Conservation (phyloP, 2,888 invertebrate species). For the Arrhopalites spinosus region DNA sequence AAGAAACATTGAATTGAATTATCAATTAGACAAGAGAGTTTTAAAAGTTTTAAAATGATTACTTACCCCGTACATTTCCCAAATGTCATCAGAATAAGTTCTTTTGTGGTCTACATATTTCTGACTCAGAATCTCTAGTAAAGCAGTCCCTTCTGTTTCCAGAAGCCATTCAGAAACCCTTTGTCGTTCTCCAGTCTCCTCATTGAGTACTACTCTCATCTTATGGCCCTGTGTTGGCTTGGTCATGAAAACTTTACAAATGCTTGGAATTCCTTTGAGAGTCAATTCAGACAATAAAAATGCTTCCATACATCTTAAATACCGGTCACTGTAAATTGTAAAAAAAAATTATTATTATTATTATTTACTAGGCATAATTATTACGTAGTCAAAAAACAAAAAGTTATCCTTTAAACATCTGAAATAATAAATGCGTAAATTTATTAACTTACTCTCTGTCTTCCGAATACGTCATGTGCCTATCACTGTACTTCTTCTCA, state of each 20-base stretch:
- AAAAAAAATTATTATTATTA: conserved; percentile 64
- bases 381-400: too few relatives aligned
- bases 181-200: background rate
- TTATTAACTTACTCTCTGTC: too few relatives aligned
- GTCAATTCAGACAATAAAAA: conserved; percentile 88
- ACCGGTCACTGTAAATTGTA: conserved; percentile 90
- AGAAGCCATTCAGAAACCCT: conserved; percentile 90
- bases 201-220: conserved; percentile 73
- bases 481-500: conserved; percentile 75
- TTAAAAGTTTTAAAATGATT: background rate
- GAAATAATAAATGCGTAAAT: too few relatives aligned
- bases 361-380: too few relatives aligned
- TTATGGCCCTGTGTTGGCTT: conserved; percentile 97
- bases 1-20: background rate
- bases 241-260: conserved; percentile 98
- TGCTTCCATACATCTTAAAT: conserved; percentile 96
- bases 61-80: conserved; percentile 90
- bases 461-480: too few relatives aligned
- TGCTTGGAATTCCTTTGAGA: conserved; percentile 95
- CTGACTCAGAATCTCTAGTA: conserved; percentile 97
- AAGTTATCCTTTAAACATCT: too few relatives aligned
- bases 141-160: conserved; percentile 98
- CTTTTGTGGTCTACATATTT: conserved; percentile 96
- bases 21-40: too few relatives aligned
- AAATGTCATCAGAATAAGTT: conserved; percentile 98